Evolutionary conservation across 2,113 vertebrate species (phyloP).

Genomic region (Miniopterus natalensis): DNA sequence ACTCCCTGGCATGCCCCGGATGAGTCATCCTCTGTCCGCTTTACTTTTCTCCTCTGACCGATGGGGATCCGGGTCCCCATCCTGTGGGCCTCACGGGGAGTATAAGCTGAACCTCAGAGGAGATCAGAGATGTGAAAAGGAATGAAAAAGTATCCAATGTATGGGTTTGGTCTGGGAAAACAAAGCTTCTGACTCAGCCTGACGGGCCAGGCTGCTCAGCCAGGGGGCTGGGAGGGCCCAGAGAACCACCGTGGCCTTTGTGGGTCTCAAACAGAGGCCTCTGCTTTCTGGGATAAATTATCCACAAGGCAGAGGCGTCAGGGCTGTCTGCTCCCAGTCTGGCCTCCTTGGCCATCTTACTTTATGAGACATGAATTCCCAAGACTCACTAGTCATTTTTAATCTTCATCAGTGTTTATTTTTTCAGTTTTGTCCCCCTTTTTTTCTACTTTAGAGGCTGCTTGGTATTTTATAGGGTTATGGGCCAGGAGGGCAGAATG

Average conservation of each 20-base stretch:
- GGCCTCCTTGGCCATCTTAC: constrained; percentile 74
- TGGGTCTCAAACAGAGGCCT: constrained; percentile 58
- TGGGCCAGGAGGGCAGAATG: constrained; percentile 70
- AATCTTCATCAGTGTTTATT: constrained; percentile 81
- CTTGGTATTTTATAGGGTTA: constrained; percentile 81
- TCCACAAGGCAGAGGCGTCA: constrained; percentile 79
- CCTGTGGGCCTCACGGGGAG: not conserved
- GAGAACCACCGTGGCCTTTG: constrained; percentile 56
- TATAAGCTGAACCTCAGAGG: constrained; percentile 53
- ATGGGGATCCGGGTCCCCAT: not conserved
- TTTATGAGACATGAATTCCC: constrained; percentile 78
- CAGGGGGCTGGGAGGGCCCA: not conserved
- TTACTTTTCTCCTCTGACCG: constrained; percentile 62
- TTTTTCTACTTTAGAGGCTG: constrained; percentile 48
- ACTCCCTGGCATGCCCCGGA: not conserved
- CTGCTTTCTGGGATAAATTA: constrained; percentile 80
- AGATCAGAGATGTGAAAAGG: constrained; percentile 61
- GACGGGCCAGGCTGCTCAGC: not conserved
- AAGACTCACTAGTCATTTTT: constrained; percentile 76
- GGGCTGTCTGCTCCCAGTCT: constrained; percentile 81
- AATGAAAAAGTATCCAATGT: constrained; percentile 46
- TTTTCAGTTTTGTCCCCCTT: constrained; percentile 63
- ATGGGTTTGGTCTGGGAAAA: constrained; percentile 71
- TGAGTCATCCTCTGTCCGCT: constrained; percentile 53
- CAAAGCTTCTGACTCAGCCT: constrained; percentile 57